phyloP scores from a whole-genome alignment of 2,888 invertebrate species.

The Orchesellides sinensis region DNA sequence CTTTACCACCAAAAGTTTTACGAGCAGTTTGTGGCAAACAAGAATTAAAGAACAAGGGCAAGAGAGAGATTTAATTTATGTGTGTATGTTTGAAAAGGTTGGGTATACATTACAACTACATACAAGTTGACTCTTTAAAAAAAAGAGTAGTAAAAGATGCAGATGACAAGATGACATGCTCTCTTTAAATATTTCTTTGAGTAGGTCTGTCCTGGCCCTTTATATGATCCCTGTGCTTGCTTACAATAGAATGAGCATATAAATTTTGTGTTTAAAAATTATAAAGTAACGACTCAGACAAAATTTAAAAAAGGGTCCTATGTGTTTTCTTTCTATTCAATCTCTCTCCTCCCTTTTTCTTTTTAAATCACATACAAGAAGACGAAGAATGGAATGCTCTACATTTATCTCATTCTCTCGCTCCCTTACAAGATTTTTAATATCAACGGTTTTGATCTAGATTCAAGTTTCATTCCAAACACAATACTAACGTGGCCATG shows the following conservation, averaged over 20 bases:
- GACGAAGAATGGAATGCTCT: conserved; percentile 17
- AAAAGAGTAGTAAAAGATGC: conserved; percentile 2
- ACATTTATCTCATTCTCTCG: conserved; percentile 23
- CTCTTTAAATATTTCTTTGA: not conserved
- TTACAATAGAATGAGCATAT: not conserved
- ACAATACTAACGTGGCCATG: not conserved
- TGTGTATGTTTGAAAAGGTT: not conserved
- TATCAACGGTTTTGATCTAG: conserved; percentile 29
- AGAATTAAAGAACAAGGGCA: conserved; percentile 5
- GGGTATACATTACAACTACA: conserved; percentile 4
- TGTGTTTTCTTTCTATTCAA: not conserved
- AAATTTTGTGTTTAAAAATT: not conserved
- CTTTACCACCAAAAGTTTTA: conserved; percentile 24
- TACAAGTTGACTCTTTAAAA: conserved; percentile 13
- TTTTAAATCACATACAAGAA: conserved; percentile 13
- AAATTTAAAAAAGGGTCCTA: not conserved
- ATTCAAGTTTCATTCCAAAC: conserved; percentile 7
- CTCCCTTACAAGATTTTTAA: conserved; percentile 24
- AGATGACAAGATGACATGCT: conserved; percentile 21
- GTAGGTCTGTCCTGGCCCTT: no score
- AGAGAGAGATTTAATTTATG: not conserved
- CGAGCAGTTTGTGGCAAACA: conserved; percentile 17
- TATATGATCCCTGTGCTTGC: not conserved
- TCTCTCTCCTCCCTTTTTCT: conserved; percentile 20
- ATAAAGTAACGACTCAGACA: conserved; percentile 17